Evolutionary conservation across 2,888 invertebrate species (phyloP).

Genomic region (Brachylomia viminalis): DNA sequence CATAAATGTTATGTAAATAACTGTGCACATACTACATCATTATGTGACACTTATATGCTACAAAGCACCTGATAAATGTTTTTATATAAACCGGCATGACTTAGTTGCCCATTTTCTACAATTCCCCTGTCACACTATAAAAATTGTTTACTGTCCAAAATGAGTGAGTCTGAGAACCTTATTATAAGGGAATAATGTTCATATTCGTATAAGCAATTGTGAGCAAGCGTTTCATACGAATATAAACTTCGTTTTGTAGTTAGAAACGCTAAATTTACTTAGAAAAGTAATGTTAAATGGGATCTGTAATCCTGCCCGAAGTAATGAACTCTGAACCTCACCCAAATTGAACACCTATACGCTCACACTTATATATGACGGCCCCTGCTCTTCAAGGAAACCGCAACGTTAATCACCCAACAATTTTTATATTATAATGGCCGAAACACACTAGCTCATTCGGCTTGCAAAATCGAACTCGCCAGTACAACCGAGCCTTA

Average conservation of each 20-base stretch:
- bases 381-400: neutral
- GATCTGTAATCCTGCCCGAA: neutral
- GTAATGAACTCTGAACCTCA: neutral
- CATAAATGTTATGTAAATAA: neutral
- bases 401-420: neutral
- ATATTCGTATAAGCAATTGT: neutral
- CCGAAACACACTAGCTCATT: neutral
- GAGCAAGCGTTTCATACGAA: neutral
- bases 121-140: neutral
- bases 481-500: neutral
- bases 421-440: neutral
- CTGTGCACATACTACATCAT: neutral
- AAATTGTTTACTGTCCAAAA: neutral
- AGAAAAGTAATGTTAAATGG: neutral
- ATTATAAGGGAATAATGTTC: neutral
- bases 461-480: neutral
- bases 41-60: neutral
- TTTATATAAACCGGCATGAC: neutral
- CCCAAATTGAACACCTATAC: neutral
- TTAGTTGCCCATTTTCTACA: constrained; percentile 2
- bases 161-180: neutral
- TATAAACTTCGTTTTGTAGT: neutral
- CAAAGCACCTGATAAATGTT: neutral
- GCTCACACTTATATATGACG: neutral
- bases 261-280: neutral